Conservation (phyloP, 2,113 vertebrate genomes). For the Mionectes macconnelli region DNA sequence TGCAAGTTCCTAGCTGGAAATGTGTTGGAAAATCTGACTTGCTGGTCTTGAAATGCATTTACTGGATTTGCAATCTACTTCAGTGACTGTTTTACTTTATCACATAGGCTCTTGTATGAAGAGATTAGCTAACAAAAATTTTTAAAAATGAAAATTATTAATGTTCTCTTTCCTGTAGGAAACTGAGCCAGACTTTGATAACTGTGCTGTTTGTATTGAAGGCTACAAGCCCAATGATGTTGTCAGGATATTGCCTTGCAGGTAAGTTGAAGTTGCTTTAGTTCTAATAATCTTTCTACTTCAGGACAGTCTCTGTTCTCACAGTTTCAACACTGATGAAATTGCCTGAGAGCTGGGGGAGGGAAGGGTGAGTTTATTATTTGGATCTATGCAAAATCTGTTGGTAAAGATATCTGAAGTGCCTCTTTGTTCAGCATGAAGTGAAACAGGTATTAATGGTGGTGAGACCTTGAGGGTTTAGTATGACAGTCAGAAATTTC, state of each 20-base stretch:
- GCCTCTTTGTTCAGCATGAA: neutral
- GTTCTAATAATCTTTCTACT: neutral
- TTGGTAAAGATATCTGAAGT: neutral
- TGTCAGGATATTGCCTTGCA: conserved; percentile 92
- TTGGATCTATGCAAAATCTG: neutral
- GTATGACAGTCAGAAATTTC: neutral
- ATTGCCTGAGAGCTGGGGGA: neutral
- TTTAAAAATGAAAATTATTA: neutral
- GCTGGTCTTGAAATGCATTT: neutral
- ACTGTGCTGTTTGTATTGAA: conserved; percentile 98
- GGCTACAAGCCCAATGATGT: conserved; percentile 95
- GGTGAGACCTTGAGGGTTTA: neutral
- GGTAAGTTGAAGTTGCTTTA: conserved; percentile 74
- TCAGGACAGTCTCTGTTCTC: neutral
- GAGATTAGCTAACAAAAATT: neutral
- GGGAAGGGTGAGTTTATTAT: neutral
- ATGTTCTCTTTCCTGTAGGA: conserved; percentile 80
- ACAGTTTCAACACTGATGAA: neutral
- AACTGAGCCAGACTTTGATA: conserved; percentile 95
- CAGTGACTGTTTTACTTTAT: neutral
- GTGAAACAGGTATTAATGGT: neutral
- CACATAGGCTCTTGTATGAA: neutral
- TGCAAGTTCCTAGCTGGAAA: neutral
- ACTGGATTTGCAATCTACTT: neutral
- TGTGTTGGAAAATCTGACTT: neutral